Conservation (phyloP, 1,140 invertebrate genomes). For the Elysia chlorotica region DNA sequence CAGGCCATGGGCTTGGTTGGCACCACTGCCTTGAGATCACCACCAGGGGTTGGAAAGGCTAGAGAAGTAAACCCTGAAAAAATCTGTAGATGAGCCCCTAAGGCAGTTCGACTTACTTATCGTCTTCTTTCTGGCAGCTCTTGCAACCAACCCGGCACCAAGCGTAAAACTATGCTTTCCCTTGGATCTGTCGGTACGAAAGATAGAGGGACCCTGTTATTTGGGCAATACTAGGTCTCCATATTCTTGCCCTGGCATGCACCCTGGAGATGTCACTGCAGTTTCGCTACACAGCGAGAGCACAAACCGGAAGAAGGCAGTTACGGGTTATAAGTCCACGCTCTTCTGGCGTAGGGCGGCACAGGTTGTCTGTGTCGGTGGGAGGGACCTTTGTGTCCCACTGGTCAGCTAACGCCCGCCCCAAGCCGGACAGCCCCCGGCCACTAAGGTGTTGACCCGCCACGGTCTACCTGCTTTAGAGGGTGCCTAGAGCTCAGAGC, state of each 20-base stretch:
- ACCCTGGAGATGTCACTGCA: neutral
- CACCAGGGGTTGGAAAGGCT: neutral
- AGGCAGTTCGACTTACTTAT: neutral
- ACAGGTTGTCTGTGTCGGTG: neutral
- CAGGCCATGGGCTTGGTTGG: no score
- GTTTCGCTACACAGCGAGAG: neutral
- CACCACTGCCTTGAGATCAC: neutral
- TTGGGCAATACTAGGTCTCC: neutral
- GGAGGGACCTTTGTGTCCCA: neutral
- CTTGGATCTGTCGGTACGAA: neutral
- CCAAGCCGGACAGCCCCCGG: neutral
- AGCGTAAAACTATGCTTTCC: neutral
- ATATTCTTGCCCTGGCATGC: neutral
- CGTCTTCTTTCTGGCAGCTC: neutral
- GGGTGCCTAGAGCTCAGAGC: neutral
- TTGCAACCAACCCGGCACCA: neutral
- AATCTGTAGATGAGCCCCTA: neutral
- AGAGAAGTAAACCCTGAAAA: neutral
- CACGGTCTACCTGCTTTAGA: neutral
- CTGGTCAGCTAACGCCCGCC: neutral
- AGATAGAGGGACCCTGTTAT: neutral
- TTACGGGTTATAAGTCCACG: neutral
- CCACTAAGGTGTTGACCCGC: neutral
- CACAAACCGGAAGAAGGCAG: neutral
- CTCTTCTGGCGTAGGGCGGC: neutral